Evolutionary conservation across 2,888 invertebrate genomes (phyloP).

Genomic region (Oscheius sp.): DNA sequence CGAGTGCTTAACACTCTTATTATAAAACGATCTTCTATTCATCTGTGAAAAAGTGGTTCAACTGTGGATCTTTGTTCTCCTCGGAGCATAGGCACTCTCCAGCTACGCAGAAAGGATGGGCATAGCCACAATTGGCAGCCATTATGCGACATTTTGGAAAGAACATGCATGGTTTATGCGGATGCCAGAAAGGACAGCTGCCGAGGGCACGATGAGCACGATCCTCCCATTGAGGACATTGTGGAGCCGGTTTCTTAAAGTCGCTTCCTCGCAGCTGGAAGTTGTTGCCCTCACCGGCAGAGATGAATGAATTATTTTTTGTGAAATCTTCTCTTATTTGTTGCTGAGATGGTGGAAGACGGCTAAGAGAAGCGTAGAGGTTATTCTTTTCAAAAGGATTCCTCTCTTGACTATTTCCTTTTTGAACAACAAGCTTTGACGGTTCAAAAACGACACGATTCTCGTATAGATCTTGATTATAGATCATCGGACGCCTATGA

Average conservation of each 20-base stretch:
- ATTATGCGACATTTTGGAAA: slow-evolving; percentile 8
- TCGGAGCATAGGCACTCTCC: slow-evolving; percentile 1
- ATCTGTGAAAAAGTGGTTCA: slow-evolving; percentile 1
- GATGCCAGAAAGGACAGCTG: slow-evolving; percentile 14
- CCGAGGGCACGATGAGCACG: neutral
- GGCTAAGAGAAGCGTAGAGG: neutral
- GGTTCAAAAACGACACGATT: neutral
- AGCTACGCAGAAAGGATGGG: slow-evolving; percentile 25
- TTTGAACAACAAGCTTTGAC: too few relatives aligned
- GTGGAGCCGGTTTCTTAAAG: neutral
- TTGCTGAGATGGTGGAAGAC: too few relatives aligned
- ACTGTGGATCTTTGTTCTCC: neutral
- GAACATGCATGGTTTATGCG: slow-evolving; percentile 8
- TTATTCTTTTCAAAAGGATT: neutral
- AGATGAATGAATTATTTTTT: too few relatives aligned
- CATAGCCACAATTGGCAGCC: slow-evolving; percentile 20
- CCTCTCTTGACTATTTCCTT: neutral
- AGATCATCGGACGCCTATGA: neutral
- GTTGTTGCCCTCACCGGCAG: neutral
- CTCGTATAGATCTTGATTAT: neutral
- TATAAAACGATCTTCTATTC: too few relatives aligned
- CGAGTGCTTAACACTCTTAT: too few relatives aligned
- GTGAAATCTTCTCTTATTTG: too few relatives aligned
- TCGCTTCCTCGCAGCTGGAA: neutral
- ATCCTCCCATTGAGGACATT: slow-evolving; percentile 25